These are phyloP conservation scores for Oscheius sp. DNA, from an alignment of 2,888 invertebrate species.

Conservation along the genomic window DNA sequence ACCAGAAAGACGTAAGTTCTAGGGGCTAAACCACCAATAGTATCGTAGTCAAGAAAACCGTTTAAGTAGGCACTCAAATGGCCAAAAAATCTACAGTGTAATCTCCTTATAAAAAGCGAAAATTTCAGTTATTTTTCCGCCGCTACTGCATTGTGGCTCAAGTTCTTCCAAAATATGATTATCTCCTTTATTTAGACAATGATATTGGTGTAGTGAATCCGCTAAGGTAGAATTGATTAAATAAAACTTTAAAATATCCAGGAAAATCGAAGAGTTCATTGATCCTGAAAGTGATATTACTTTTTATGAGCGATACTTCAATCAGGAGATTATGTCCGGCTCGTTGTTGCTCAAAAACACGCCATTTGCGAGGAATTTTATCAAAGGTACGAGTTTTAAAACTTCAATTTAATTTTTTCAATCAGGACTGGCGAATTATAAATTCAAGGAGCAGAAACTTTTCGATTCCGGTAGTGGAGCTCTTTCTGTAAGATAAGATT, in stretches of 20 bases:
- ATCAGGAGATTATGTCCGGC: background rate
- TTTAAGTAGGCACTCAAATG: no score
- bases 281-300: background rate
- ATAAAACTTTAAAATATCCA: background rate
- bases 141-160: background rate
- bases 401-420: background rate
- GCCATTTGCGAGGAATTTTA: background rate
- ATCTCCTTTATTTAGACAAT: background rate
- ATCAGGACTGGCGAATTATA: conserved; percentile 42
- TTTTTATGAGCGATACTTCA: background rate
- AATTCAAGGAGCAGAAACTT: conserved; percentile 34
- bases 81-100: background rate
- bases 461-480: conserved; percentile 52
- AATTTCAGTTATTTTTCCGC: background rate
- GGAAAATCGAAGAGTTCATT: background rate
- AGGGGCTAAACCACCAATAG: no score
- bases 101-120: no score
- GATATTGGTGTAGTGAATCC: background rate
- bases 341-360: background rate
- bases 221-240: background rate
- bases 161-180: background rate
- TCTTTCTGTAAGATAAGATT: conserved; percentile 35
- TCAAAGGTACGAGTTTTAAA: background rate
- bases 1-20: background rate
- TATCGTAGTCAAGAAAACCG: no score